Evolutionary conservation across 2,888 invertebrate species (phyloP), one percentile per base, ranked within the genome.

Genomic region (Xylota sylvarum): DNA sequence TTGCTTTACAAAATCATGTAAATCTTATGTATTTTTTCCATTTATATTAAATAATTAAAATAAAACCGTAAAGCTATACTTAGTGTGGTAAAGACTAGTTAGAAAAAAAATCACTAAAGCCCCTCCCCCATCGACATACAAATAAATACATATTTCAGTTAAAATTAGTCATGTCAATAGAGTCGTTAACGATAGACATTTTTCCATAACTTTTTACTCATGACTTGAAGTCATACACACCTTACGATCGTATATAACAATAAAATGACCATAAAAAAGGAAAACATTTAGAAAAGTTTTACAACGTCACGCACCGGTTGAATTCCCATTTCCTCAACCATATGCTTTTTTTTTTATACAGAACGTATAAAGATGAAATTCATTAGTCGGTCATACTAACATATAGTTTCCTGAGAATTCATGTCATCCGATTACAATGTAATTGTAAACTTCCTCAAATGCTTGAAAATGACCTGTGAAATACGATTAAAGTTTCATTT

Each of bases 291-390:
- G 17, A 30, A 23, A 30, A 17, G 10, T 6, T 6, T 32, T 60
- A 58, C 50, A 58, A 40, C 43, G 73, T 65, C 80, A 50, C 73
- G 73, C 60, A 67, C 32, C 52, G 30, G 50, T 73, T 69, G 23
- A 32, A 14, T 50, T 77, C 32, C 5, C 12, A 58, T 40, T 60
- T 46, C 48, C 19, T 12, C 64, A 35, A 37, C 10, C 19, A 35
- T 32, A 12, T 43, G 5, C 2, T 32, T 32, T 67, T n/a, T 48
- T 48, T 19, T 19, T 19, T 35, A 43, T 55, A n/a, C 27, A 56
- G 9, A 9, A 19, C 37, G 32, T 60, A 73, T 73, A 50, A 2
- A 40, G 30, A 30, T 17, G 65, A 30, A 23, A 73, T 58, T 56
- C 50, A 73, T 60, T 50, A 62, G 32, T 52, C 10, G n/a, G 19